Conservation (phyloP, 2,113 vertebrate species). For the Caloenas nicobarica region DNA sequence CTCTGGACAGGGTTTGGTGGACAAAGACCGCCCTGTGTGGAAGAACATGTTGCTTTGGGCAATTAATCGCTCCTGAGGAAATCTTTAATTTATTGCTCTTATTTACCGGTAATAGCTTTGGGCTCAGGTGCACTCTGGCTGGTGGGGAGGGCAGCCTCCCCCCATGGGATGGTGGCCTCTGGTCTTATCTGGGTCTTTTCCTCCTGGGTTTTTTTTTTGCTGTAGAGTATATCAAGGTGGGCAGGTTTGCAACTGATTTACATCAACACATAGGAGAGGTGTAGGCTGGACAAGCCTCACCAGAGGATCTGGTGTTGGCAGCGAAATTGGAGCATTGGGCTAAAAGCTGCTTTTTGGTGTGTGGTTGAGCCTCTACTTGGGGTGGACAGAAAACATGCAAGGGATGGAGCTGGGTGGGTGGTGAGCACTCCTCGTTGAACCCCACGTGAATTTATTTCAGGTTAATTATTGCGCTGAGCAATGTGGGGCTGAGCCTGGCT, state of each 20-base stretch:
- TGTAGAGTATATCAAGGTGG: neutral
- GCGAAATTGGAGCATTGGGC: neutral
- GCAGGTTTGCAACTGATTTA: neutral
- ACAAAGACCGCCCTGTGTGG: slow-evolving; percentile 46
- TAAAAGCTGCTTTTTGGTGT: neutral
- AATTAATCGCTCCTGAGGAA: neutral
- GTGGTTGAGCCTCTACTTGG: accelerated
- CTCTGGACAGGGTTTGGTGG: neutral
- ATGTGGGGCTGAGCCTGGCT: neutral
- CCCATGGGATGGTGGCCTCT: accelerated
- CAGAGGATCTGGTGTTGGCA: neutral
- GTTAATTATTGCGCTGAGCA: neutral
- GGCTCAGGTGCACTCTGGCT: neutral
- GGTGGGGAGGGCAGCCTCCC: neutral
- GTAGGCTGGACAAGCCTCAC: neutral
- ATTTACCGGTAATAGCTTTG: neutral
- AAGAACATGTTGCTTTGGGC: neutral
- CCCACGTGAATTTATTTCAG: neutral
- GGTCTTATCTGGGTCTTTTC: neutral
- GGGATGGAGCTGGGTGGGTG: accelerated
- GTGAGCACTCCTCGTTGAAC: accelerated
- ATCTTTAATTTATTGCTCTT: slow-evolving; percentile 9
- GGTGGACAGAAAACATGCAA: neutral
- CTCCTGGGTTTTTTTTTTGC: neutral
- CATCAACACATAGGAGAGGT: neutral